Base-by-base conservation (phyloP, 1,140 invertebrate species). In the Neodiprion lecontei region DNA sequence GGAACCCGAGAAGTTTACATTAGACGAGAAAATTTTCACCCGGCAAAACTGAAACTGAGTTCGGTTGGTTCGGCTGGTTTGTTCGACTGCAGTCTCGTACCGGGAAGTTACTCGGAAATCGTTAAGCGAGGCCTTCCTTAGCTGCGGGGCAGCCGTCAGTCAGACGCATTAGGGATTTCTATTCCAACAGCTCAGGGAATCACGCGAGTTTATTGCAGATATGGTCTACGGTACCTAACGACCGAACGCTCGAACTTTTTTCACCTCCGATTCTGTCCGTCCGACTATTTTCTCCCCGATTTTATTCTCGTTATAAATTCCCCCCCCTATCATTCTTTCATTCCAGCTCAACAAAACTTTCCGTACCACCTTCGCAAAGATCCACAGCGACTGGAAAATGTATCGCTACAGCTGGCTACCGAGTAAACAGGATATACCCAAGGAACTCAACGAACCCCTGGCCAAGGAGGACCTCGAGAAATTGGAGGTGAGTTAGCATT, bases 331-430 rank as follows among this genome's bases (percentile, higher is more conserved):
- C 65, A 69, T 81, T 76, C 82, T 79, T 80, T 78, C 82, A 85
- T 86, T 89, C 8, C 89, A 92, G 91, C 88, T 89, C 70, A 84
- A 85, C 76, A 80, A 86, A 74, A 90, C 86, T 7, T 91, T 91
- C 86, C 89, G 89, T 70, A 83, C 81, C 53, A 86, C 89, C 77
- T 87, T 88, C 70, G 70, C 80, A 11, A 80, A 88, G 74, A 77
- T 89, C 61, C 86, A 90, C 66, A 79, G 87, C 5, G 80, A 81
- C 70, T 92, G 89, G 87, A 89, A 87, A 68, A 78, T 86, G 70
- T 79, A 81, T 49, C 87, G 85, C 69, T 91, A 91, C 77, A 85
- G 89, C 74, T 92, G 91, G 91, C 85, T 92, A 23, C 89, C 90
- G 2, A 80, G 77, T 4, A 70, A 68, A 14, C 73, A 82, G 9